Evolutionary conservation across 2,113 vertebrate genomes (phyloP), one percentile per base, ranked within the genome.

Genomic region (Holacanthus passer): DNA sequence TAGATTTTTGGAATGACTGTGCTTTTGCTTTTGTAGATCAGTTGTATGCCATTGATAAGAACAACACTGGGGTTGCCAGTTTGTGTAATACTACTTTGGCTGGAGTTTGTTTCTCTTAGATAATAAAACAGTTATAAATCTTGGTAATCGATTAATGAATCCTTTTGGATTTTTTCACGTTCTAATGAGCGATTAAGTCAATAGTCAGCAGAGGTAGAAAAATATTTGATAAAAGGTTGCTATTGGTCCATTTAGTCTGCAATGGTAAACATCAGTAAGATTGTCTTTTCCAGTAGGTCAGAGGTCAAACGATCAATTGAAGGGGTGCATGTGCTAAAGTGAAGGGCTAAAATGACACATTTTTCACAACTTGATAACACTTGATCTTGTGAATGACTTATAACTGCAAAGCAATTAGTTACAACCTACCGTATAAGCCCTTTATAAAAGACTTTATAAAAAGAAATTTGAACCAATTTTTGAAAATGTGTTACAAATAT

Each of bases 181-280:
- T 67, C 1, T 13, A 0, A 67, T 43, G 35, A 35, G 14, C 60
- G 7, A 32, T 32, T 3, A 32, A 20, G 29, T 59, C 56, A 32
- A 4, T 0, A 16, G 4, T 53, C 55, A 31, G 55, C 12, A 56
- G 24, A 22, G 11, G 17, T 50, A 13, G 10, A 48, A 16, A 35
- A 59, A 22, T 37, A 1, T 35, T 27, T 19, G 14, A 65, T 29
- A 45, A 29, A 37, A 43, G 2, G 29, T 19, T 32, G 13, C 31
- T 24, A 14, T 3, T 37, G 35, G 7, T 37, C 35, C 35, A 37
- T 37, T 37, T 37, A 37, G 3, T 37, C 7, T 37, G 7, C 7
- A 37, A 7, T 7, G 3, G 35, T 37, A 37, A 37, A 37, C 7
- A 7, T 37, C 7, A 37, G 7, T 37, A 37, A 37, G 35, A 37